Conservation (phyloP, 2,113 vertebrate genomes). For the Crocuta crocuta region DNA sequence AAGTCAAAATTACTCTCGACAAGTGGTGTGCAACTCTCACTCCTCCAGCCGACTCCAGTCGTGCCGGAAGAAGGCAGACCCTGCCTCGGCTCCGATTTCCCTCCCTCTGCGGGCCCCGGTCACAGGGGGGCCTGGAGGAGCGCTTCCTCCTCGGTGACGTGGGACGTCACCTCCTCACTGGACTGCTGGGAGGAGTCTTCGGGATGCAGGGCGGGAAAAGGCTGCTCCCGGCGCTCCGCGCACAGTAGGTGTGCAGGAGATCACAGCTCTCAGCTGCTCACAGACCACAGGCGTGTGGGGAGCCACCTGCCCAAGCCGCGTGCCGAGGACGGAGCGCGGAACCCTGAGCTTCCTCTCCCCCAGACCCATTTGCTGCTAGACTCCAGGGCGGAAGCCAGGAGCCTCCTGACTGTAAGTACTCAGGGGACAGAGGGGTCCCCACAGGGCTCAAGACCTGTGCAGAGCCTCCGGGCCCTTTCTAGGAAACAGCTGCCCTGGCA, state of each 20-base stretch:
- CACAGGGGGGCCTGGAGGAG: neutral
- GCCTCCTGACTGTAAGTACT: neutral
- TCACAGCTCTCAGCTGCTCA: accelerated
- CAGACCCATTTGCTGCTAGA: neutral
- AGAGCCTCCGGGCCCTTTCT: neutral
- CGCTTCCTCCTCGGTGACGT: neutral
- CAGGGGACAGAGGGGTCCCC: neutral
- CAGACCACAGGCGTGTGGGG: accelerated
- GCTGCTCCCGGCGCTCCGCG: accelerated
- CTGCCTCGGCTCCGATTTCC: neutral
- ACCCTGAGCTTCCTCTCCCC: neutral
- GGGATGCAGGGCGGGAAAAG: neutral
- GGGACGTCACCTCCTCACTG: accelerated
- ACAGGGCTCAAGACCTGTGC: accelerated
- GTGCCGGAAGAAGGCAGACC: neutral
- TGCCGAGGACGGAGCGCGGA: neutral
- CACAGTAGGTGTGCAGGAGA: neutral
- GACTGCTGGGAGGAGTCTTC: neutral
- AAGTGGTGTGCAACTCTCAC: neutral
- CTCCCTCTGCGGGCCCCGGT: neutral
- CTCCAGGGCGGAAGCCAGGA: neutral
- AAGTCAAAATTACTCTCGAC: neutral
- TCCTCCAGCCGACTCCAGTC: neutral
- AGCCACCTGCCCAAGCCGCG: accelerated
- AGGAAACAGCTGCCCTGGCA: neutral